Evolutionary conservation across 64 coral and sea anemone genomes (phyloP), one percentile per base, ranked within the genome.

Genomic region (Astreopora myriophthalma): DNA sequence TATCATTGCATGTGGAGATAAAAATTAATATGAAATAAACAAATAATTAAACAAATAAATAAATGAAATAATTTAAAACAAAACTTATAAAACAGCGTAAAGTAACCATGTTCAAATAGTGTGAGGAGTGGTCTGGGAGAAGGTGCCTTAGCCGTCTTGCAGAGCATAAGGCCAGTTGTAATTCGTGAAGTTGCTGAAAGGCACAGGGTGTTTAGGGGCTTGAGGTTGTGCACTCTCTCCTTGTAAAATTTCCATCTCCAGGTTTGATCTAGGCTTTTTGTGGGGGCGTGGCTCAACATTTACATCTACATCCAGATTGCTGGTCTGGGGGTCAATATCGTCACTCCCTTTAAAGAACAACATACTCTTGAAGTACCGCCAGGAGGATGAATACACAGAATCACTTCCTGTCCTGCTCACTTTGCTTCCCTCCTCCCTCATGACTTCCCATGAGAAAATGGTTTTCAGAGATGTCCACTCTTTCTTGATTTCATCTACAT

Each of bases 271-370:
- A 32, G 37, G 75, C 52, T 79, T 91, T 91, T 79, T 85, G 49
- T 73, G 68, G 39, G 29, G 39, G 25, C 25, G 30, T 68, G 78
- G 49, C 32, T 90, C 49, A 40, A 66, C 48, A 16, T 85, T 63
- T 34, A 34, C 62, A 38, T 85, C 79, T 29, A 2, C 22, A 6
- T 72, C 37, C 48, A 91, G 32, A 52, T 76, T 91, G 76, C 77
- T 91, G 23, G 57, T 29, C 46, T 91, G 89, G 46, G 89, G 28
- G 26, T 91, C 63, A 23, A 91, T 20, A 34, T 91, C 67, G 65
- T 91, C 89, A 74, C 68, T 71, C 12, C 77, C 89, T 69, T 81
- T 80, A 9, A 90, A 16, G 52, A 90, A 90, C 88, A 90, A 68
- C 61, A 90, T 80, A 30, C 69, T 62, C 72, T 76, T 89, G 49